Percentiles rank a stretch among this genome's conserved stretches.
phyloP scores from a whole-genome alignment of 2,797 vertebrate genomes.

The Scomberomorus guttatus region DNA sequence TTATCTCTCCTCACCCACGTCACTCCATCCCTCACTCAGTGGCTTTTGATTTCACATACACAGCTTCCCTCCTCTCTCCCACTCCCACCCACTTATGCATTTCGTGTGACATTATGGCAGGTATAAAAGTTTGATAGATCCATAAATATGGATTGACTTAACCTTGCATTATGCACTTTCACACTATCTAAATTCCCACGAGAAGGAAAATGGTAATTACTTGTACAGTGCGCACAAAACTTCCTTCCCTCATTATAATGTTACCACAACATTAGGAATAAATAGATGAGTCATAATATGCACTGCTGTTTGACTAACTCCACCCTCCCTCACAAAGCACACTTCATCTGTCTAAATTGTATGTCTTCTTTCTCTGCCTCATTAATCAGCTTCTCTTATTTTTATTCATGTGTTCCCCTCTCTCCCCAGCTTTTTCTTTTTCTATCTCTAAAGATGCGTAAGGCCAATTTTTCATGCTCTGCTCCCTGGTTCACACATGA shows the following conservation, averaged over 20 bases:
- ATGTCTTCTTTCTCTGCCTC: conserved; percentile 12
- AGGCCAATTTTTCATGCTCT: no score
- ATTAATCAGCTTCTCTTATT: conserved; percentile 38
- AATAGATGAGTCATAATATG: conserved; percentile 38
- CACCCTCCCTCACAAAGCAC: background rate
- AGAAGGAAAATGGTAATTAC: conserved; percentile 43
- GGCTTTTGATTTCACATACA: conserved; percentile 44
- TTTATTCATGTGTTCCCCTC: conserved; percentile 36
- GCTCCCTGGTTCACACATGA: no score
- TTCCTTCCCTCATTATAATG: conserved; percentile 31
- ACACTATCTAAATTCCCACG: conserved; percentile 27
- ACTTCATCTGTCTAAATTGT: background rate
- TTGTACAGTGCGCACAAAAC: background rate
- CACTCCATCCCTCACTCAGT: conserved; percentile 34
- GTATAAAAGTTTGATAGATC: conserved; percentile 45
- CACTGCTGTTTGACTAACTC: conserved; percentile 13
- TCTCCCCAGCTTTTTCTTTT: background rate
- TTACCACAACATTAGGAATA: conserved; percentile 23
- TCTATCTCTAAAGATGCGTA: background rate
- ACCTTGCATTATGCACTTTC: conserved; percentile 53
- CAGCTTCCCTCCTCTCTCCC: conserved; percentile 23
- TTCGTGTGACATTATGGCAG: conserved; percentile 36
- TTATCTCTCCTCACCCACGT: conserved; percentile 50
- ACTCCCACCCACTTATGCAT: conserved; percentile 33
- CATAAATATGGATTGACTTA: conserved; percentile 67